Evolutionary conservation across 2,113 vertebrate species (phyloP).

Genomic region (Leptosomus discolor): DNA sequence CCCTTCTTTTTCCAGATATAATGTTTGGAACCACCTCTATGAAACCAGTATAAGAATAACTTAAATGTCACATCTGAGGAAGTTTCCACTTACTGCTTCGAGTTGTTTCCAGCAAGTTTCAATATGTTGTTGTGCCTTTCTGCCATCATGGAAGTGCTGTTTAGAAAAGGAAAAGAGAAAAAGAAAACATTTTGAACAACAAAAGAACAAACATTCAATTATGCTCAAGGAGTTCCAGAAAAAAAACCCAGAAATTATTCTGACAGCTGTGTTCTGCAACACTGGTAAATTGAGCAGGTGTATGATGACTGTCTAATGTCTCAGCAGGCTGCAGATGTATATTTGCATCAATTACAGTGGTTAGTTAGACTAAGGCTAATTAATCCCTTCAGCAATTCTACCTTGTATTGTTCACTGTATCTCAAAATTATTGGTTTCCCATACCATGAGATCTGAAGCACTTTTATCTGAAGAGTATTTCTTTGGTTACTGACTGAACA

Average conservation of each 20-base stretch:
- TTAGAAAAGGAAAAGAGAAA: background rate
- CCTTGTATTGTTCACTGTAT: conserved; percentile 48
- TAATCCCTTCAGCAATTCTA: conserved; percentile 62
- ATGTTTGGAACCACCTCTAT: background rate
- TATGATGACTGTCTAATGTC: conserved; percentile 14
- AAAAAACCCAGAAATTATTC: background rate
- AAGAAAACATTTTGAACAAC: background rate
- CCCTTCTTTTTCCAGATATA: background rate
- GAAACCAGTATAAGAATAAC: background rate
- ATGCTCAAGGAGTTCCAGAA: background rate
- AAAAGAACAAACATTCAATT: conserved; percentile 1
- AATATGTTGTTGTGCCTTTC: conserved; percentile 95
- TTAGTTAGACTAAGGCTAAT: conserved; percentile 48
- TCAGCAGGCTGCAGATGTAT: conserved; percentile 60
- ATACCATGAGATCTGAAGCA: background rate
- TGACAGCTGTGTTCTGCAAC: conserved; percentile 34
- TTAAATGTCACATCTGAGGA: background rate
- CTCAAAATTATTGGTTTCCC: conserved; percentile 48
- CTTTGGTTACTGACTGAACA: conserved; percentile 3
- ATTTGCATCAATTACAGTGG: conserved; percentile 61
- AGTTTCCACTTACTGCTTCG: conserved; percentile 83
- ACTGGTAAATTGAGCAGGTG: conserved; percentile 22
- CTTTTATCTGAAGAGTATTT: background rate
- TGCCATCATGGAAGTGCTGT: conserved; percentile 94
- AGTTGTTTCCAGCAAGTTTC: conserved; percentile 97